Evolutionary conservation across 2,888 invertebrate genomes (phyloP).

Genomic region (Bibio marci): DNA sequence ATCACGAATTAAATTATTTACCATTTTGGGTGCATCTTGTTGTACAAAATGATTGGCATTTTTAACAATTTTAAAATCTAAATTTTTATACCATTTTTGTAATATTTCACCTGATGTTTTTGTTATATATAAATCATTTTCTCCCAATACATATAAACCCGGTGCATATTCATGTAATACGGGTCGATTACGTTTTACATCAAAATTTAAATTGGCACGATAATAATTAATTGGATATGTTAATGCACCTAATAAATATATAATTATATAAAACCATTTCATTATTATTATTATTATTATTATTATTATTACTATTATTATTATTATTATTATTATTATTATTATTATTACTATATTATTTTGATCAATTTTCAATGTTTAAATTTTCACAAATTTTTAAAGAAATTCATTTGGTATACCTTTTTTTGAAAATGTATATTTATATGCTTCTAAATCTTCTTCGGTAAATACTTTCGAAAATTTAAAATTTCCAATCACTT

Average conservation of each 20-base stretch:
- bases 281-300: neutral
- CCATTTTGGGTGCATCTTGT: constrained; percentile 35
- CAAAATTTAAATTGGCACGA: constrained; percentile 28
- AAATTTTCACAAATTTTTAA: too few relatives aligned
- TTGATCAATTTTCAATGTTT: too few relatives aligned
- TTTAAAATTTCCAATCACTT: constrained; percentile 20
- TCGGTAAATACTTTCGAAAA: constrained; percentile 18
- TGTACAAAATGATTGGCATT: constrained; percentile 36
- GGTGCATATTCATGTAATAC: constrained; percentile 21
- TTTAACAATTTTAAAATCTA: constrained; percentile 30
- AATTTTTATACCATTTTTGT: constrained; percentile 27
- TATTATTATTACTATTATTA: too few relatives aligned
- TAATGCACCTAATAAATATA: constrained; percentile 31
- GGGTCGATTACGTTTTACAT: constrained; percentile 15
- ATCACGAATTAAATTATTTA: constrained; percentile 33
- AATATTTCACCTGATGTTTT: constrained; percentile 21
- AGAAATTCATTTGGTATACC: neutral
- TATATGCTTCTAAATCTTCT: constrained; percentile 38
- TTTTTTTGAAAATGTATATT: constrained; percentile 36
- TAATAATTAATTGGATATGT: constrained; percentile 40
- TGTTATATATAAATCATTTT: constrained; percentile 29
- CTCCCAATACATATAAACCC: constrained; percentile 30
- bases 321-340: too few relatives aligned
- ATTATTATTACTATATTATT: too few relatives aligned
- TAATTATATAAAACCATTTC: neutral